These are phyloP conservation scores for Thalassoma bifasciatum DNA, from an alignment of 2,113 vertebrate species.

Conservation along the genomic window DNA sequence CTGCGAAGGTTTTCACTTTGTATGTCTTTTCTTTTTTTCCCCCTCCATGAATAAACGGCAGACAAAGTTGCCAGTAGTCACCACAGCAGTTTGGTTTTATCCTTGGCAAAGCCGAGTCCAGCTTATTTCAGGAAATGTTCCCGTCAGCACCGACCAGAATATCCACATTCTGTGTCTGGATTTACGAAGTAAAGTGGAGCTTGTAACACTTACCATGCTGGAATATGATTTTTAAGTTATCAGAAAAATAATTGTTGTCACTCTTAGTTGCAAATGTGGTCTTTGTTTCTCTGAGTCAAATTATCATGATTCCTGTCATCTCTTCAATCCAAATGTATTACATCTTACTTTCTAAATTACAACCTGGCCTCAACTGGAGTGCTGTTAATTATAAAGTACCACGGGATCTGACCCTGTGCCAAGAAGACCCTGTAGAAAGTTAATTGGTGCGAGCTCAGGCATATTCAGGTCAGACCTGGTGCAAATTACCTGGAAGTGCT, in stretches of 20 bases:
- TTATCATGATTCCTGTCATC: neutral
- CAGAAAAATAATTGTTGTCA: neutral
- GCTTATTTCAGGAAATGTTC: conserved; percentile 16
- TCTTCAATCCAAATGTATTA: conserved; percentile 10
- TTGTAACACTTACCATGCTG: neutral
- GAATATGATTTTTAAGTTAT: neutral
- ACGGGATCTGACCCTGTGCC: conserved; percentile 61
- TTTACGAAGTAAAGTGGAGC: neutral
- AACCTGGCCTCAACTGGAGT: conserved; percentile 44
- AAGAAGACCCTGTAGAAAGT: conserved; percentile 53
- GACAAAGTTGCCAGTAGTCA: neutral
- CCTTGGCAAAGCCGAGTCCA: neutral
- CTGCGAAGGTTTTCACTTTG: neutral
- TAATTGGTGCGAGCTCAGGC: conserved; percentile 62
- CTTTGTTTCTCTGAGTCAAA: conserved; percentile 19
- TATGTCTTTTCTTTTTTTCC: neutral
- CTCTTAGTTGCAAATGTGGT: neutral
- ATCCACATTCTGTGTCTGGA: neutral
- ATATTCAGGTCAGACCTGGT: conserved; percentile 63
- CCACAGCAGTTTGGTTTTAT: conserved; percentile 26
- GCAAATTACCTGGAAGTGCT: conserved; percentile 42
- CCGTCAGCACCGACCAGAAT: conserved; percentile 21
- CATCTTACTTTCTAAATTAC: conserved; percentile 25
- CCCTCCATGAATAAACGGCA: neutral
- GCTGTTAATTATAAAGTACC: conserved; percentile 66